phyloP scores from a whole-genome alignment of 2,797 vertebrate species.

The Cottoperca gobio region DNA sequence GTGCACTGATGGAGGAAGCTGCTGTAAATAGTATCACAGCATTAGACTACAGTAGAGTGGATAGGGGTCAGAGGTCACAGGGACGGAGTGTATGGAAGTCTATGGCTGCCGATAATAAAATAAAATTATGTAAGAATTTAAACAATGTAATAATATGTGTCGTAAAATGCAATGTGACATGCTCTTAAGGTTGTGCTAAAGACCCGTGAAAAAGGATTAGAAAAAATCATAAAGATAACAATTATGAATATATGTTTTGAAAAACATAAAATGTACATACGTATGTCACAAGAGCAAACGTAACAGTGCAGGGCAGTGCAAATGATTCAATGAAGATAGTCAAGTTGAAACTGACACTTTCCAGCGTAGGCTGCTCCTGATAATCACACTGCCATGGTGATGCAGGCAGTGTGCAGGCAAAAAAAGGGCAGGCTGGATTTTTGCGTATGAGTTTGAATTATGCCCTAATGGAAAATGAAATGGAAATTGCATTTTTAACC shows the following conservation, averaged over 20 bases:
- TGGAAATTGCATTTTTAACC: too few relatives aligned
- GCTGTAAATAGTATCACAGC: background rate
- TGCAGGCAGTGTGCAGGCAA: background rate
- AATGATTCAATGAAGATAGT: too few relatives aligned
- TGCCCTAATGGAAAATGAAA: background rate
- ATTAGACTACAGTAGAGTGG: background rate
- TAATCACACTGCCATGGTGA: background rate
- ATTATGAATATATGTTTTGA: too few relatives aligned
- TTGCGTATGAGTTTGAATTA: background rate
- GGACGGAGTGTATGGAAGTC: background rate
- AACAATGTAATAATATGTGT: too few relatives aligned
- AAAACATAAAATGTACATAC: too few relatives aligned
- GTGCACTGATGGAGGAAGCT: background rate
- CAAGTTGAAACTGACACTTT: too few relatives aligned
- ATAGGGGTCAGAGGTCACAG: conserved; percentile 35
- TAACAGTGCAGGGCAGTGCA: too few relatives aligned
- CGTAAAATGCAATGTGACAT: background rate
- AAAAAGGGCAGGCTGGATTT: background rate
- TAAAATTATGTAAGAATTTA: background rate
- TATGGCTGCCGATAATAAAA: background rate
- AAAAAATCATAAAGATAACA: too few relatives aligned
- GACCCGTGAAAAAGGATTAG: too few relatives aligned
- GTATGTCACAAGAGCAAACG: too few relatives aligned
- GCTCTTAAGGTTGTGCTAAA: too few relatives aligned
- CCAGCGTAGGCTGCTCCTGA: background rate